These are phyloP conservation scores for Sturmia bella DNA, from an alignment of 2,888 invertebrate species.

Conservation along the genomic window DNA sequence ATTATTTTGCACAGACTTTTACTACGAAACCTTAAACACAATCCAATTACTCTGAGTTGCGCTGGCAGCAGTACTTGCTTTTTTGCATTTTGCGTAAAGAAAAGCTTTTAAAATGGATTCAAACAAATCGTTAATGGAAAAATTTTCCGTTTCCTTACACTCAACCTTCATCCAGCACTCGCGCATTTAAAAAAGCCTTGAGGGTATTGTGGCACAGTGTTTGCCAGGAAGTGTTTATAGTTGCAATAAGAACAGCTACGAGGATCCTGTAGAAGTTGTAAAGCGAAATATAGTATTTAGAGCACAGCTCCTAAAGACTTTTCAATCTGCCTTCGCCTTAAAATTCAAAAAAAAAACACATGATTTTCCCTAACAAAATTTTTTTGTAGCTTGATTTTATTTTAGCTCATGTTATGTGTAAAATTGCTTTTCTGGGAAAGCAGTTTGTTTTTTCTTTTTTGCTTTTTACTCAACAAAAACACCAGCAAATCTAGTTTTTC, in stretches of 20 bases:
- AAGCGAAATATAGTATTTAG: too few species aligned
- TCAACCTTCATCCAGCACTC: background rate
- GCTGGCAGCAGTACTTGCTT: too few species aligned
- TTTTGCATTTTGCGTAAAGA: background rate
- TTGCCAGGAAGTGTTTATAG: slow-evolving; percentile 7
- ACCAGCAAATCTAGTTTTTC: slow-evolving; percentile 16
- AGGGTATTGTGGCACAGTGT: slow-evolving; percentile 17
- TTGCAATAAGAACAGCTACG: background rate
- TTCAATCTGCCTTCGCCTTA: background rate
- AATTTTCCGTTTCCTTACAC: background rate
- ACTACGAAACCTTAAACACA: background rate
- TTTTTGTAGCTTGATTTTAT: slow-evolving; percentile 35
- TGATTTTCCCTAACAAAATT: too few species aligned
- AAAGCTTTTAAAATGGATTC: slow-evolving; percentile 23
- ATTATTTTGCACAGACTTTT: background rate
- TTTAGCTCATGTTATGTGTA: slow-evolving; percentile 42
- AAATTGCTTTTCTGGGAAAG: slow-evolving; percentile 58
- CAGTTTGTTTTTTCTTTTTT: background rate
- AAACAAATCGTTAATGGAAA: slow-evolving; percentile 41
- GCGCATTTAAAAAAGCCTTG: slow-evolving; percentile 27
- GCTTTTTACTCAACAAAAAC: background rate
- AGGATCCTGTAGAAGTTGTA: background rate
- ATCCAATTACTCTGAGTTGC: background rate
- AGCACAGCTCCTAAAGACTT: background rate
- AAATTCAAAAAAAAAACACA: slow-evolving; percentile 34